A percentile compares a stretch with the other conserved stretches of the same genome.
phyloP scores from a whole-genome alignment of 2,113 vertebrate genomes.

The Urocitellus parryii region DNA sequence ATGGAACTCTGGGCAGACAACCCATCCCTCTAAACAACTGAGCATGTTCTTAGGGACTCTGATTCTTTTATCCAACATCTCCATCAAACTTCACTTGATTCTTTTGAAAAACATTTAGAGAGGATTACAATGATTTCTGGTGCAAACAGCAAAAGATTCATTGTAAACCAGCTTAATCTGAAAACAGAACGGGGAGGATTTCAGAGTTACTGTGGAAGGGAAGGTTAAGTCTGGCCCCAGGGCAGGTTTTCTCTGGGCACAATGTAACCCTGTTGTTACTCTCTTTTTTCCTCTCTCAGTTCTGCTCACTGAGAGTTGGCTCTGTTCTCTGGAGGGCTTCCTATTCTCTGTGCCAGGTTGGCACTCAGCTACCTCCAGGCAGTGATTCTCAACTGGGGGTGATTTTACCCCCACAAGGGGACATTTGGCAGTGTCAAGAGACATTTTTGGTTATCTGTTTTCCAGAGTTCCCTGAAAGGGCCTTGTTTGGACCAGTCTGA shows the following conservation, averaged over 20 bases:
- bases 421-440: not conserved
- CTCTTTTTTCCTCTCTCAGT: not conserved
- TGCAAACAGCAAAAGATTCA: not conserved
- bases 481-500: not conserved
- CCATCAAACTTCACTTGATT: not conserved
- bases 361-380: not conserved
- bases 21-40: not conserved
- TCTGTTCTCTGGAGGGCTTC: not conserved
- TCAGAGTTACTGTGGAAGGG: not conserved
- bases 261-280: not conserved
- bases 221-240: not conserved
- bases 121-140: constrained; percentile 19
- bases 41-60: not conserved
- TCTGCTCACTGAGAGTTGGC: not conserved
- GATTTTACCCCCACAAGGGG: not conserved
- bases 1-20: not conserved
- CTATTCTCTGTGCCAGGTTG: not conserved
- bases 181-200: not conserved
- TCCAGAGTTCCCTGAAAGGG: not conserved
- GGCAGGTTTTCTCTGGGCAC: not conserved
- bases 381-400: not conserved
- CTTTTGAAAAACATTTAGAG: not conserved
- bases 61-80: constrained; percentile 1
- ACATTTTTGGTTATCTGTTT: not conserved
- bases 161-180: not conserved